Conservation (phyloP, 2,888 invertebrate genomes). For the Cinara cedri region DNA sequence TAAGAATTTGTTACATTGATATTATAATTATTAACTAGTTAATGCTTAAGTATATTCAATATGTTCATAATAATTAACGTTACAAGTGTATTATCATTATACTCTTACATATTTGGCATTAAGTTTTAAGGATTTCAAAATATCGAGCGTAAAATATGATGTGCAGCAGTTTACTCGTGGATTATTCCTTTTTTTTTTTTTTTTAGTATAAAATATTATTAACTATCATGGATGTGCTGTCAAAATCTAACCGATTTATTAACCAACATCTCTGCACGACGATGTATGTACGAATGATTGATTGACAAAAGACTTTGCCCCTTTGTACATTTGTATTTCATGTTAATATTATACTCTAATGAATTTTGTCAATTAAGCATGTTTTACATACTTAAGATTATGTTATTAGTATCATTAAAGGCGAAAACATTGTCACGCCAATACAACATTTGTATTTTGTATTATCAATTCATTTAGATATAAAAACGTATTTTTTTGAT, state of each 20-base stretch:
- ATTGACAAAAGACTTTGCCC: slow-evolving; percentile 11
- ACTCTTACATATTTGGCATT: slow-evolving; percentile 14
- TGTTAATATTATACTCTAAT: slow-evolving; percentile 1
- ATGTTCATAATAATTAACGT: too few relatives aligned
- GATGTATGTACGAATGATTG: slow-evolving; percentile 9
- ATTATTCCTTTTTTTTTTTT: neutral
- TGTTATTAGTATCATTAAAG: too few relatives aligned
- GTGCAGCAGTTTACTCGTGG: slow-evolving; percentile 4
- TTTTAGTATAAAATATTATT: slow-evolving; percentile 11
- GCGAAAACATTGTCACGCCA: too few relatives aligned
- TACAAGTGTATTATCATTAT: too few relatives aligned
- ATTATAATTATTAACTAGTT: too few relatives aligned
- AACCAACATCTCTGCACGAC: neutral
- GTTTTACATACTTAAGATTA: too few relatives aligned
- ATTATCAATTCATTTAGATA: too few relatives aligned
- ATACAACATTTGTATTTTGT: too few relatives aligned
- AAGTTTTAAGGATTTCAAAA: neutral
- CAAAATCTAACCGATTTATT: slow-evolving; percentile 6
- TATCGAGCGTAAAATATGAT: slow-evolving; percentile 2
- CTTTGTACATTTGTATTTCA: neutral
- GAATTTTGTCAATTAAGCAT: neutral
- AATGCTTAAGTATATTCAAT: too few relatives aligned
- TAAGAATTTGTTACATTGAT: too few relatives aligned
- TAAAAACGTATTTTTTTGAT: too few relatives aligned
- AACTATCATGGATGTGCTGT: neutral